Evolutionary conservation across 2,797 vertebrate genomes (phyloP), one percentile per base, ranked within the genome.

Genomic region (Epinephelus malabaricus): DNA sequence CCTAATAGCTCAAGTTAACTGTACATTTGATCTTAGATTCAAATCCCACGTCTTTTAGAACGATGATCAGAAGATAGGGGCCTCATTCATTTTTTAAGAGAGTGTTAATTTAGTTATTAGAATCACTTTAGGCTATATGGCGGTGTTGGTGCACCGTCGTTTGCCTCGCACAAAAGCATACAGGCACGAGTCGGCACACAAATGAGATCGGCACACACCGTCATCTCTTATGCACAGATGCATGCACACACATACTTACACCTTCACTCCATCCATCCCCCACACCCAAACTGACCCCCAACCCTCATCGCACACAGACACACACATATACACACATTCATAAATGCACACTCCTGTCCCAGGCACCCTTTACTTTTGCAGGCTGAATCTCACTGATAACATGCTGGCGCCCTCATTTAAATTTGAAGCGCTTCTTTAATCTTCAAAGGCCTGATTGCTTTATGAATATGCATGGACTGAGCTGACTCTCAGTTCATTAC

Each of bases 351-450:
- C 89, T 89, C 78, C 89, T 85, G 90, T 93, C 90, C 86, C 87
- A 89, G 88, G 89, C 93, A 94, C 81, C 89, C 92, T 92, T 92
- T 97, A 92, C 95, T 98, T 97, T 97, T 73, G 91, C 98, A 97
- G 97, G 97, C 98, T 98, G 97, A 98, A 99, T 99, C 98, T 99
- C 98, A 96, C 97, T 97, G 97, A 99, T 99, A 98, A 98, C 98
- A 99, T 97, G 96, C 97, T 97, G 96, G 96, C 97, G 96, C 91
- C 92, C 98, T 99, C 98, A 99, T 99, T 99, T 99, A 98, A 99
- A 99, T 99, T 99, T 99, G 98, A 99, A 99, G 98, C 98, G 98
- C 98, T 99, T 98, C 98, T 99, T 99, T 99, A 99, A 99, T 99
- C 98, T 99, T 99, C 98, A 99, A 99, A 99, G 98, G 97, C 97